Percentiles rank a stretch among this genome's conserved stretches.
Evolutionary conservation across 92 coral and sea anemone genomes (phyloP).

Genomic region (Porites evermanni): DNA sequence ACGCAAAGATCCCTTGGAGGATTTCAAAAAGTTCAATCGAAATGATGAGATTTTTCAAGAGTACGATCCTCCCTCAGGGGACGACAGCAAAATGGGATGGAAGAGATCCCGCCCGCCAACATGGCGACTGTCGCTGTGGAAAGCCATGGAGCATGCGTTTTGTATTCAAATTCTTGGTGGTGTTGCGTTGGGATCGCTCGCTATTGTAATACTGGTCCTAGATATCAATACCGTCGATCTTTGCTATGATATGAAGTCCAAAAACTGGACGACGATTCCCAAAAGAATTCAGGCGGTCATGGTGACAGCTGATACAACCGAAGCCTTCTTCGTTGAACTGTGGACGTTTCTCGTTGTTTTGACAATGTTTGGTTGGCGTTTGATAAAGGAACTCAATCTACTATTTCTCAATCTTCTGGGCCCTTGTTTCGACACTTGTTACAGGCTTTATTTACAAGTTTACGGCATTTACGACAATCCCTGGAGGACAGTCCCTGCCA

Average conservation of each 20-base stretch:
- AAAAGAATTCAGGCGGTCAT: slow-evolving; percentile 31
- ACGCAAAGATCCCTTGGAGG: slow-evolving; percentile 11
- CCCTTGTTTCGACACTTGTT: slow-evolving; percentile 56
- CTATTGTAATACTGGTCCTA: slow-evolving; percentile 36
- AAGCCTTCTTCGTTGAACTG: slow-evolving; percentile 54
- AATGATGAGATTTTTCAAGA: slow-evolving; percentile 8
- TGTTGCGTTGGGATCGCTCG: background rate
- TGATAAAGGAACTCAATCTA: slow-evolving; percentile 14
- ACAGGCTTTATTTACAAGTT: slow-evolving; percentile 55
- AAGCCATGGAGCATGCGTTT: background rate
- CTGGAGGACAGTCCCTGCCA: slow-evolving; percentile 57
- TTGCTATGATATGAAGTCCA: slow-evolving; percentile 51
- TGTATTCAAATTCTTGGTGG: background rate
- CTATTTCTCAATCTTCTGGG: slow-evolving; percentile 51
- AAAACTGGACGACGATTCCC: slow-evolving; percentile 45
- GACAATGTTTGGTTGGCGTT: background rate
- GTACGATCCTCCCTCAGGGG: slow-evolving; percentile 12
- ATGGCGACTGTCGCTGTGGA: background rate
- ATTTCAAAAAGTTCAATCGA: slow-evolving; percentile 27
- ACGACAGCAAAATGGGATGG: slow-evolving; percentile 58
- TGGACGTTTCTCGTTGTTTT: slow-evolving; percentile 50
- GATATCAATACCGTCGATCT: slow-evolving; percentile 52
- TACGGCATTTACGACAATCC: slow-evolving; percentile 52
- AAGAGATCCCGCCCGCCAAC: slow-evolving; percentile 17
- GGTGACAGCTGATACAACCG: slow-evolving; percentile 37